These are phyloP conservation scores for Chrysomallon squamiferum DNA, from an alignment of 1,140 invertebrate genomes.

Conservation along the genomic window DNA sequence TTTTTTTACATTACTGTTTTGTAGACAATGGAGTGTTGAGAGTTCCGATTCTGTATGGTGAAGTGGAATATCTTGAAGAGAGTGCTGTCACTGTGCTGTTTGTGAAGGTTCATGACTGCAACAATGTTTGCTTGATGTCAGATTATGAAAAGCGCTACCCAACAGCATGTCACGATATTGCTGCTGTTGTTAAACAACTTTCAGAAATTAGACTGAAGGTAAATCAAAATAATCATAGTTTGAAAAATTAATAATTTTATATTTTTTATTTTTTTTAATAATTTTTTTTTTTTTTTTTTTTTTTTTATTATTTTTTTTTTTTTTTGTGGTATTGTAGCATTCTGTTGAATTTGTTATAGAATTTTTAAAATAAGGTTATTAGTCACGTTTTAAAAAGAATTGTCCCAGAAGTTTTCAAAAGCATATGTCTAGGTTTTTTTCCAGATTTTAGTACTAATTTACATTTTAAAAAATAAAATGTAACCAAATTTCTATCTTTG, in stretches of 20 bases:
- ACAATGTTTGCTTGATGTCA: constrained; percentile 51
- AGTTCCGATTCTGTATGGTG: constrained; percentile 68
- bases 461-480: too few relatives aligned
- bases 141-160: constrained; percentile 66
- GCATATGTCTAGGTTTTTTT: too few relatives aligned
- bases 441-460: too few relatives aligned
- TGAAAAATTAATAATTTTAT: background rate
- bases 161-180: constrained; percentile 65
- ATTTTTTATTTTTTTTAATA: background rate
- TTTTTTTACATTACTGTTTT: too few relatives aligned
- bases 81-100: constrained; percentile 68
- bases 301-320: background rate
- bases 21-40: constrained; percentile 64
- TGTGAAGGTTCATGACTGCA: constrained; percentile 41
- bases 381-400: too few relatives aligned
- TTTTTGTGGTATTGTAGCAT: too few relatives aligned
- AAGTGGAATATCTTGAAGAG: constrained; percentile 65
- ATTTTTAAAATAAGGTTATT: too few relatives aligned
- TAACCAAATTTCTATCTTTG: too few relatives aligned
- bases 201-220: constrained; percentile 55
- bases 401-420: too few relatives aligned
- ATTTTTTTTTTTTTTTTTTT: background rate
- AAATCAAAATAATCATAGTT: too few relatives aligned
- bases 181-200: constrained; percentile 60
- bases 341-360: too few relatives aligned